Evolutionary conservation across 2,113 vertebrate genomes (phyloP).

Genomic region (Mus pahari): DNA sequence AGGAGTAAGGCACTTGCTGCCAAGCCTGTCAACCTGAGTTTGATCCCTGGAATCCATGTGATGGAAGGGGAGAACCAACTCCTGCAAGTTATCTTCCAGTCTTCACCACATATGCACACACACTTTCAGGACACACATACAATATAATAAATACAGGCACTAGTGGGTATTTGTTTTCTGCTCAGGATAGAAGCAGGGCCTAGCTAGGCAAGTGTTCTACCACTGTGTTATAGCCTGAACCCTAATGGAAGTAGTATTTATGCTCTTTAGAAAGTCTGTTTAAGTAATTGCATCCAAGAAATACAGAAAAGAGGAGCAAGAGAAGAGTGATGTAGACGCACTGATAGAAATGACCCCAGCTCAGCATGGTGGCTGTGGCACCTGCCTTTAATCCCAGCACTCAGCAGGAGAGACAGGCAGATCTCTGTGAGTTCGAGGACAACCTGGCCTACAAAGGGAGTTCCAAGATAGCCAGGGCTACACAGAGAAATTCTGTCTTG

Average conservation of each 20-base stretch:
- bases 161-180: background rate
- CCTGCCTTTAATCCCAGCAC: background rate
- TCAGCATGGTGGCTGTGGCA: background rate
- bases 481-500: background rate
- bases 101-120: background rate
- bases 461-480: background rate
- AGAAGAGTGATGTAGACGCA: background rate
- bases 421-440: background rate
- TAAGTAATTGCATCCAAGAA: background rate
- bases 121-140: background rate
- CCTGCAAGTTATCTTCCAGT: background rate
- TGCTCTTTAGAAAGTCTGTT: conserved; percentile 1
- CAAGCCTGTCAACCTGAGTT: background rate
- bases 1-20: background rate
- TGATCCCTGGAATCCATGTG: background rate
- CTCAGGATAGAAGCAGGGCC: background rate
- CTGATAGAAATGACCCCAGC: background rate
- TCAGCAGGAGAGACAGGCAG: background rate
- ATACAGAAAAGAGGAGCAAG: conserved; percentile 29
- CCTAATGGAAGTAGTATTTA: background rate
- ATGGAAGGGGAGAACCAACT: background rate
- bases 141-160: background rate
- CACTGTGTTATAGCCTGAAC: background rate
- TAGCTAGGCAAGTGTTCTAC: background rate
- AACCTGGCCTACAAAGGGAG: background rate